Evolutionary conservation across 2,113 vertebrate species (phyloP).

Genomic region (Penelope pileata): DNA sequence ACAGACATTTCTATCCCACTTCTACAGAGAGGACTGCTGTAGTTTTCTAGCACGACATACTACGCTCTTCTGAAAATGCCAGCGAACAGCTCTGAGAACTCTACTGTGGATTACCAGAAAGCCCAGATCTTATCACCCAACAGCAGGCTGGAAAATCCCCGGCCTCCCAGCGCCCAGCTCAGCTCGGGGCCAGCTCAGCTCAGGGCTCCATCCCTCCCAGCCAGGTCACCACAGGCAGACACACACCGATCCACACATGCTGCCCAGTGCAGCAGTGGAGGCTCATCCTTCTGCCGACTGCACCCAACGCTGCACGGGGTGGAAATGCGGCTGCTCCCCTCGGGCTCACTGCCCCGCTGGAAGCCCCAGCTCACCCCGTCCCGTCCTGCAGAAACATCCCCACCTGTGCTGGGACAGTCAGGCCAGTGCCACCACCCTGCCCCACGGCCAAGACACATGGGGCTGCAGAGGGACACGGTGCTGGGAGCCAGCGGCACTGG

Average conservation of each 20-base stretch:
- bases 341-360: background rate
- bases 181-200: background rate
- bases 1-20: background rate
- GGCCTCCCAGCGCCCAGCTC: fast-evolving
- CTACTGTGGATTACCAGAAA: background rate
- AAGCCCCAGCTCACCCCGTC: fast-evolving
- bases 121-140: background rate
- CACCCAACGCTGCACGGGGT: fast-evolving
- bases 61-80: background rate
- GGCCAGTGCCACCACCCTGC: background rate
- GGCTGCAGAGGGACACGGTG: background rate
- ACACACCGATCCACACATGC: background rate
- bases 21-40: background rate
- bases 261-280: background rate
- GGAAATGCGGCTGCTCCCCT: fast-evolving
- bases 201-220: background rate
- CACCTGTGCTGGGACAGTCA: background rate
- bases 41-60: fast-evolving
- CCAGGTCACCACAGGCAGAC: background rate
- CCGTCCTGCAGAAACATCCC: fast-evolving
- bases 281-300: background rate
- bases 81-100: background rate
- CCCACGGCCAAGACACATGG: fast-evolving
- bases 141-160: background rate
- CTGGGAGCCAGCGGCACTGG: background rate